Evolutionary conservation across 1,140 invertebrate genomes (phyloP), one percentile per base, ranked within the genome.

Genomic region (Babylonia areolata): DNA sequence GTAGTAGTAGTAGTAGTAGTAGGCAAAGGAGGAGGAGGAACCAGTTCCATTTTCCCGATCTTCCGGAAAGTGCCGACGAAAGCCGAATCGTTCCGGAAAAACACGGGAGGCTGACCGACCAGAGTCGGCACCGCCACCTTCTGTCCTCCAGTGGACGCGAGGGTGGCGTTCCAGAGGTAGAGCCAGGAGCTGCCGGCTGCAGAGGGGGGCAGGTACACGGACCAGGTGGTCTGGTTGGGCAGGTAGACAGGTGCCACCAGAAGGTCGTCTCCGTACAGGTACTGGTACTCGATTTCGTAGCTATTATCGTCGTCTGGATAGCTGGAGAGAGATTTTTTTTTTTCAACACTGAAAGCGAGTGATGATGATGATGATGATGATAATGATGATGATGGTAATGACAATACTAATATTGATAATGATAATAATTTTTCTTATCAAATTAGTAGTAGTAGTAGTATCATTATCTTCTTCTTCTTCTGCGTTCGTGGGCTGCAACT

Each of bases 181-280:
- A 81, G 35, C 84, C 73, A 85, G 46, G 23, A 15, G 28, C 17
- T 28, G 46, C 35, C 75, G 28, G 81, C 12, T 12, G 81, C 11
- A 6, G 28, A 5, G 11, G n/a, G 35, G 23, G 77, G 77, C 75
- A 85, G 31, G 84, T 78, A 85, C 79, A 40, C 42, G 93, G 94
- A 5, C 93, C 94, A 85, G 73, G 73, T 78, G 46, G 73, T 79
- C 20, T 54, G 31, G 31, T 40, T 58, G 2, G 71, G 71, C 84
- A 58, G 77, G 84, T 35, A 78, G 73, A 85, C 84, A 23, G 77
- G 69, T 35, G 81, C 1, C n/a, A 94, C 93, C 0, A 94, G 84
- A 20, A 95, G 83, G 89, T 94, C 94, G 58, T 87, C 73, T 1
- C 94, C 94, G 79, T 91, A 94, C 92, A 95, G 88, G 85, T 94